Evolutionary conservation across 53 echinoderm and acorn worm species (phyloP), one percentile per base, ranked within the genome.

Genomic region (Arbacia lixula): DNA sequence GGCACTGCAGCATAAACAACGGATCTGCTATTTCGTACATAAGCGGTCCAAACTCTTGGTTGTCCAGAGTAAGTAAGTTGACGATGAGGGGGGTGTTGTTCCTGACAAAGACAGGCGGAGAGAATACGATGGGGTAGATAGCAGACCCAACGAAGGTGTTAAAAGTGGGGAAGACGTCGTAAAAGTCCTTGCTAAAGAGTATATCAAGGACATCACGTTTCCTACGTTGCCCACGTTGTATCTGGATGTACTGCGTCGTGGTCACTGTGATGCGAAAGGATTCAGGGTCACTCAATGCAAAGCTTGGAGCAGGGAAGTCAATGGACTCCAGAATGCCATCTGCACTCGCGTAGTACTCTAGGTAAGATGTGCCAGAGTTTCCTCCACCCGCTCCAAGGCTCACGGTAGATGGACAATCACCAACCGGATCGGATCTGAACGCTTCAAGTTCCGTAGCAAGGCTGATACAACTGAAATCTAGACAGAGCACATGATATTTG

Each of bases 391-490:
- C n/a, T n/a, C n/a, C n/a, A n/a, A n/a, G n/a, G n/a, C n/a, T n/a
- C n/a, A n/a, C 25, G 33, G 34, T 46, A 19, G 74, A 8, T 20
- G 74, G 74, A 25, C 74, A 74, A 31, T 30, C 51, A 12, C n/a
- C 19, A 31, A 53, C 36, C 6, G 35, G 30, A 11, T 50, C 52
- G 21, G 20, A n/a, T 34, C 34, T 32, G 53, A 74, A 73, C 3
- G 41, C 32, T 24, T 8, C 33, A 12, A 74, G n/a, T 19, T 10
- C 74, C 12, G 16, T 20, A 19, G 51, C 34, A 4, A 74, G 28
- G 27, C 11, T n/a, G 21, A 31, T 32, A 20, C 74, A 74, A 3
- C 74, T 50, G 74, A 43, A 74, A 74, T 74, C 74, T 74, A 69
- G 42, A 27, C 25, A 34, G n/a, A n/a, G n/a, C n/a, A n/a, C n/a